A percentile compares a stretch with the other conserved stretches of the same genome.
phyloP scores from a whole-genome alignment of 2,888 invertebrate species.

The Mayetiola destructor region DNA sequence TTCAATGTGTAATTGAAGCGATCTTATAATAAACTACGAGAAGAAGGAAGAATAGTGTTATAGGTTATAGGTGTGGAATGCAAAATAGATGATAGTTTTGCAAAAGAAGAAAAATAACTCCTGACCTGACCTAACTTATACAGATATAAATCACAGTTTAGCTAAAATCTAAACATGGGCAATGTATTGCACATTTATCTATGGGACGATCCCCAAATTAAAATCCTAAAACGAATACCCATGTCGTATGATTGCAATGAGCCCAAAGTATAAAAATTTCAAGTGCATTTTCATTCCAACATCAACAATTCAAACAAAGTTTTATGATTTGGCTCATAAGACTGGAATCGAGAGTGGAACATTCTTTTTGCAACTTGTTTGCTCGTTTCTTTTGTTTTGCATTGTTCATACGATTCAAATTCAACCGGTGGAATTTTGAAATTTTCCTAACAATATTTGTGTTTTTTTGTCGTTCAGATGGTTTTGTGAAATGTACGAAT shows the following conservation, averaged over 20 bases:
- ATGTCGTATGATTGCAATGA: not conserved
- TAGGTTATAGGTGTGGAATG: not conserved
- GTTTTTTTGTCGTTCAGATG: too few species aligned
- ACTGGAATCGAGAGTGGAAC: not conserved
- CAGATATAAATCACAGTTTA: slow-evolving; percentile 13
- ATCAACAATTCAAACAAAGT: slow-evolving; percentile 7
- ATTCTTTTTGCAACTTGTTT: too few species aligned
- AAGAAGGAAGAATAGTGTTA: not conserved
- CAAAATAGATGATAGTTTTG: not conserved
- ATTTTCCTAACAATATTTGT: too few species aligned
- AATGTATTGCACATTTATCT: not conserved
- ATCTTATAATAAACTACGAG: not conserved
- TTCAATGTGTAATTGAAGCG: not conserved
- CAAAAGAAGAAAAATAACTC: not conserved
- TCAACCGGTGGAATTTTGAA: too few species aligned
- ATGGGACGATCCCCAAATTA: too few species aligned
- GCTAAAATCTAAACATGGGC: not conserved
- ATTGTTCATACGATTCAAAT: not conserved
- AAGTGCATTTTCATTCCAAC: not conserved
- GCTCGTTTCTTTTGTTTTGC: not conserved
- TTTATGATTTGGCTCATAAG: not conserved
- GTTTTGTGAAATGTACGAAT: too few species aligned
- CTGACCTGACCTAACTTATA: too few species aligned
- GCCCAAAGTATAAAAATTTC: too few species aligned
- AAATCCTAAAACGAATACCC: too few species aligned